These are phyloP conservation scores for Sinocyclocheilus rhinocerous DNA, from an alignment of 2,113 vertebrate species.

Conservation along the genomic window DNA sequence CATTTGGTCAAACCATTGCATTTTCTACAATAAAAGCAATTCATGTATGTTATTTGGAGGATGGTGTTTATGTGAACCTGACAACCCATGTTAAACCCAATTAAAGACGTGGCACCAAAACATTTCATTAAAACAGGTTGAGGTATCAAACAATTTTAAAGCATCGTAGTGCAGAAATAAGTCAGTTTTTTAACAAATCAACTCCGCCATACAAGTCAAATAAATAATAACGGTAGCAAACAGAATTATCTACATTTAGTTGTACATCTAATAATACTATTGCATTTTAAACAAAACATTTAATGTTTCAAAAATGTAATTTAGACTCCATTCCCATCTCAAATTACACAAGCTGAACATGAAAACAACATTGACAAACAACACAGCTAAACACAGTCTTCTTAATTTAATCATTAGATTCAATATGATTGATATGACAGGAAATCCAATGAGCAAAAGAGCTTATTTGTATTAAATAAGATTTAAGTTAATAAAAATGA, in stretches of 20 bases:
- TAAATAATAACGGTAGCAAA: background rate
- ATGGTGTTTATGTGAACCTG: background rate
- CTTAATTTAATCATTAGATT: background rate
- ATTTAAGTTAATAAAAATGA: background rate
- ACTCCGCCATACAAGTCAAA: background rate
- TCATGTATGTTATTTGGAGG: background rate
- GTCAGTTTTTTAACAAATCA: background rate
- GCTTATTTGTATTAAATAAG: background rate
- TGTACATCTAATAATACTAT: background rate
- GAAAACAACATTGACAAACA: no score
- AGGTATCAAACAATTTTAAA: background rate
- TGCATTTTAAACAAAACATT: no score
- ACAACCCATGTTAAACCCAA: background rate
- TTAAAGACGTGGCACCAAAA: background rate
- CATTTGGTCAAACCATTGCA: conserved; percentile 51
- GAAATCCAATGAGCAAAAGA: background rate
- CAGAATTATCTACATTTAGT: background rate
- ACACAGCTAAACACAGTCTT: background rate
- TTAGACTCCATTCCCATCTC: background rate
- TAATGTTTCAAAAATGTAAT: no score
- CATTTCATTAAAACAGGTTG: background rate
- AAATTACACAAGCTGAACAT: background rate
- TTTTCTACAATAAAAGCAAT: conserved; percentile 61
- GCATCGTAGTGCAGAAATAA: background rate
- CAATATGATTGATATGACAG: background rate